Evolutionary conservation across 2,797 vertebrate species (phyloP), one percentile per base, ranked within the genome.

Genomic region (Melanotaenia maccullochi): DNA sequence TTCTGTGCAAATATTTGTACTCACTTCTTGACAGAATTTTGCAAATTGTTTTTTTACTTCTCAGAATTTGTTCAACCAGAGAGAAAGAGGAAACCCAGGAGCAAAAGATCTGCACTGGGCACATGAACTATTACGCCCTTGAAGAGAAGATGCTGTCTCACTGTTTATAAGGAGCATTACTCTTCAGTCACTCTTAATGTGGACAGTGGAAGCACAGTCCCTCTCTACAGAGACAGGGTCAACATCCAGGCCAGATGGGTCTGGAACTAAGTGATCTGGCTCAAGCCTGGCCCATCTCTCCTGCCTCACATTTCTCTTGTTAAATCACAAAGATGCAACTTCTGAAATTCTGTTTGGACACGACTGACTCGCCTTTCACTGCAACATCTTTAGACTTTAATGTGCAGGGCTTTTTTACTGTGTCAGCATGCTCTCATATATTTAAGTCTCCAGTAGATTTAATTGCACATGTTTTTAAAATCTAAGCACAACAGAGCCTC

Each of bases 101-200:
- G 79, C 62, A 60, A 75, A 42, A 71, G 66, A 82, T 35, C 72
- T 68, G 60, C 47, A 13, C 28, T 8, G 40, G 73, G 60, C 76
- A 85, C 80, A 81, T 63, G 78, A 82, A 73, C 84, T 69, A 60
- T 89, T 93, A 90, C 73, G 79, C 71, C 61, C 63, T 57, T 78
- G 83, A 89, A 85, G 77, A 83, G 78, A 71, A 60, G 76, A 83
- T 79, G 73, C 79, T 74, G 69, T 86, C 75, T 81, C 77, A 32
- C 69, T 85, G 85, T 89, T 91, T 87, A 85, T 75, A 78, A 60
- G 84, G 78, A 81, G 85, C 85, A 87, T 90, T 90, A 91, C 76
- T 85, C 89, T 80, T 89, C 82, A 89, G 90, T 91, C 92, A 91
- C 77, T 70, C 55, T 65, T 85, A 79, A 87, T 85, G 69, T 76